Conservation (phyloP, 2,797 vertebrate genomes). For the Acanthurus tractus region DNA sequence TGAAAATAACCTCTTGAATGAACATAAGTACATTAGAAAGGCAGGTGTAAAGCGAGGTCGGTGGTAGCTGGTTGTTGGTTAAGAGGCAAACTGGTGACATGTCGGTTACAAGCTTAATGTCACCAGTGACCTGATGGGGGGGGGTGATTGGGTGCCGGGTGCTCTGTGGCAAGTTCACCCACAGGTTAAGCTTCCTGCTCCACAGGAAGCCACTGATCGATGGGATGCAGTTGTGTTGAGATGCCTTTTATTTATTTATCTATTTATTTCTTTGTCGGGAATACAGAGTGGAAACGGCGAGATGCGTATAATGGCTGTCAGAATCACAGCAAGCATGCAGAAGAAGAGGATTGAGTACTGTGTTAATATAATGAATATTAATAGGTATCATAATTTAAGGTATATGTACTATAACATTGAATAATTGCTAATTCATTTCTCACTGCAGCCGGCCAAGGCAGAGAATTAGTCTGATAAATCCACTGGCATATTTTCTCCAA, state of each 20-base stretch:
- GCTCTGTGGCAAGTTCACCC: constrained; percentile 48
- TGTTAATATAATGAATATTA: background rate
- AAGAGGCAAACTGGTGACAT: too few species aligned
- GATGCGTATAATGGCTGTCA: constrained; percentile 37
- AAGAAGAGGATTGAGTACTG: background rate
- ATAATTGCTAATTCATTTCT: background rate
- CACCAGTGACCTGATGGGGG: constrained; percentile 20
- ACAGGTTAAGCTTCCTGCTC: constrained; percentile 65
- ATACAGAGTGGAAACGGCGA: constrained; percentile 41
- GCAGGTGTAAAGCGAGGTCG: background rate
- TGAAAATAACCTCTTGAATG: background rate
- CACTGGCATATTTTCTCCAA: too few species aligned
- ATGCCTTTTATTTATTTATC: constrained; percentile 64
- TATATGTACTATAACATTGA: too few species aligned
- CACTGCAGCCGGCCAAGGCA: constrained; percentile 6
- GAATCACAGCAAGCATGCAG: background rate
- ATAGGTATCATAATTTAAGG: background rate
- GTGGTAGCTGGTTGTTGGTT: too few species aligned
- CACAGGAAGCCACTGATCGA: constrained; percentile 63
- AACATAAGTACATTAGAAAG: background rate
- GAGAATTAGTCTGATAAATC: too few species aligned
- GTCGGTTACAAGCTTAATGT: constrained; percentile 35
- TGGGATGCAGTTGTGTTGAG: constrained; percentile 52
- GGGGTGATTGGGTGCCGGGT: constrained; percentile 35
- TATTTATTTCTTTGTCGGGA: constrained; percentile 30